Conservation (phyloP, 2,888 invertebrate genomes). For the Caenorhabditis drosophilae region DNA sequence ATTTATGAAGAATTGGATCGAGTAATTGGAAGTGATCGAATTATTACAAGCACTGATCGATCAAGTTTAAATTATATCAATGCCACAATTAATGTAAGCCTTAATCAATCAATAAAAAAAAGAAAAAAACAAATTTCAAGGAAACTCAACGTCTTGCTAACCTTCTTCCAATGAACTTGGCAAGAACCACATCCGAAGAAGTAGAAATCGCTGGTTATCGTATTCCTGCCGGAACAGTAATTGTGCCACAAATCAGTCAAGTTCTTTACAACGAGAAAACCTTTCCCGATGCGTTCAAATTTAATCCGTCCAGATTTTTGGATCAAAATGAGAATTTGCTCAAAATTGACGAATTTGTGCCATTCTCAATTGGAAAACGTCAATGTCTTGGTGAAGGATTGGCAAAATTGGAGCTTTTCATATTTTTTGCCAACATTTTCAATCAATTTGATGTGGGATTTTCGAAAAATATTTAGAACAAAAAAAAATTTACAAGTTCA, state of each 20-base stretch:
- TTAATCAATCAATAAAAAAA: too few species aligned
- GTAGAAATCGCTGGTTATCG: constrained; percentile 21
- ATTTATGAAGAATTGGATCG: constrained; percentile 40
- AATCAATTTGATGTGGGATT: constrained; percentile 34
- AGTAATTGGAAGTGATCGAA: constrained; percentile 31
- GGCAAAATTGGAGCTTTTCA: constrained; percentile 41
- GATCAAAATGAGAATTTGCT: constrained; percentile 19
- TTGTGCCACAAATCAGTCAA: constrained; percentile 43
- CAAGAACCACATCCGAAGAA: constrained; percentile 17
- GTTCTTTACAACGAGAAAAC: constrained; percentile 38
- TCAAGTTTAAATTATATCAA: constrained; percentile 27
- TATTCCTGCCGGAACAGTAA: constrained; percentile 29
- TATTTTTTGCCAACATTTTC: constrained; percentile 42
- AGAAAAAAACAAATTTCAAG: too few species aligned
- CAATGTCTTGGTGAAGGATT: constrained; percentile 49
- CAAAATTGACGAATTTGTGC: constrained; percentile 38
- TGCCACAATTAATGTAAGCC: constrained; percentile 38
- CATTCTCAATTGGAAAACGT: constrained; percentile 49
- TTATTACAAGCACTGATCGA: constrained; percentile 34
- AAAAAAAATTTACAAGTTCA: too few species aligned
- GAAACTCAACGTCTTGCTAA: constrained; percentile 45
- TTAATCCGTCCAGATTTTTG: constrained; percentile 32
- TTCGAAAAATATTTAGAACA: not conserved
- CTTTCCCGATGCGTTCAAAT: constrained; percentile 38
- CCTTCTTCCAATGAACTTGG: constrained; percentile 41